Conservation (phyloP, 2,797 vertebrate species). For the Malacoraja senta region DNA sequence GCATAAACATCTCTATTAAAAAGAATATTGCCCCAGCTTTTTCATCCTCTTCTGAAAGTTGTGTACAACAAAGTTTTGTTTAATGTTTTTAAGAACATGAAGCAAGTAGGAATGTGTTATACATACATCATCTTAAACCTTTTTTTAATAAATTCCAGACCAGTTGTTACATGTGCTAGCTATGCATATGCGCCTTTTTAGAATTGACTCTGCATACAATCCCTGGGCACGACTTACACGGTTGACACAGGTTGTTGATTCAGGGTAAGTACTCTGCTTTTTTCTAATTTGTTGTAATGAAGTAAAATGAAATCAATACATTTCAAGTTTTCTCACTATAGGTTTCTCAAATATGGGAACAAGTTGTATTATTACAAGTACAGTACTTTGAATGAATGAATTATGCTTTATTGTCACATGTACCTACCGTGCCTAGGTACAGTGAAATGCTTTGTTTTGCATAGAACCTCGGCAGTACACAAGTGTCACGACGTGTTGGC, state of each 20-base stretch:
- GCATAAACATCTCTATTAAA: neutral
- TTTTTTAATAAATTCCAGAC: slow-evolving; percentile 67
- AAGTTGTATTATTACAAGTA: neutral
- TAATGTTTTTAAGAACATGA: neutral
- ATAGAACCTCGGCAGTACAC: too few species aligned
- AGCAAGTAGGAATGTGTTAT: neutral
- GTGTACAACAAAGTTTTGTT: neutral
- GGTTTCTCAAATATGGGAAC: neutral
- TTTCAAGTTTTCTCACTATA: neutral
- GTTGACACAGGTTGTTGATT: slow-evolving; percentile 61
- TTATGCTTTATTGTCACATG: too few species aligned
- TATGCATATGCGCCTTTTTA: slow-evolving; percentile 97
- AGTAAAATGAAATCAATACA: neutral
- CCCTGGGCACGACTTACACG: slow-evolving; percentile 96
- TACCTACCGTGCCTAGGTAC: too few species aligned
- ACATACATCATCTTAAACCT: slow-evolving; percentile 23
- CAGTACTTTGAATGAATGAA: neutral
- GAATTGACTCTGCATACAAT: slow-evolving; percentile 94
- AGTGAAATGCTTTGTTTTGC: too few species aligned
- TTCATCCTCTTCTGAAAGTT: neutral
- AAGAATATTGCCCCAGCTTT: neutral
- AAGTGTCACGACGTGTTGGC: too few species aligned
- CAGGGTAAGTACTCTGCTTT: slow-evolving; percentile 71
- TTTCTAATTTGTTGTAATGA: slow-evolving; percentile 12
- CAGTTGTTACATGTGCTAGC: slow-evolving; percentile 94